Evolutionary conservation across 2,888 invertebrate species (phyloP).

Genomic region (Melanophora roralis): DNA sequence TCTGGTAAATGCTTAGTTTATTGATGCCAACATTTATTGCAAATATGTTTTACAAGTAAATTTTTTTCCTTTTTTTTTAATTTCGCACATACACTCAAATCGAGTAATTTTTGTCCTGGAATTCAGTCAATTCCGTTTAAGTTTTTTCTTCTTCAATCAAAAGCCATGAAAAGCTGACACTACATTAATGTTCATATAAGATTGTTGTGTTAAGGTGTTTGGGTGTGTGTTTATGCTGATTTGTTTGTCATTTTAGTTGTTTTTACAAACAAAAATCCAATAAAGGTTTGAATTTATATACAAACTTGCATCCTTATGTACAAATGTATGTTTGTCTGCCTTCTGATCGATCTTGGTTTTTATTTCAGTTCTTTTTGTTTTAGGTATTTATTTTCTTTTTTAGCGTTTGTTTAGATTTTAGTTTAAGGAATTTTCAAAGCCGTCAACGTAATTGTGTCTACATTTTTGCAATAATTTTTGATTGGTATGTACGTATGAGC

Average conservation of each 20-base stretch:
- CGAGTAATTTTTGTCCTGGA: slow-evolving; percentile 45
- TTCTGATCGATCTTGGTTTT: slow-evolving; percentile 48
- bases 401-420: slow-evolving; percentile 45
- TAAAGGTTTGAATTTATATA: not conserved
- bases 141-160: slow-evolving; percentile 18
- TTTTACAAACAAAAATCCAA: not conserved
- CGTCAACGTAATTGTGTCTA: slow-evolving; percentile 59
- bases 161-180: slow-evolving; percentile 48
- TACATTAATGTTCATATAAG: slow-evolving; percentile 42
- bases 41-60: slow-evolving; percentile 38
- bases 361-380: slow-evolving; percentile 25
- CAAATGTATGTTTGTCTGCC: not conserved
- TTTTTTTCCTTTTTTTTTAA: slow-evolving; percentile 4
- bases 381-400: not conserved
- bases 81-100: not conserved
- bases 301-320: not conserved
- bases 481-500: slow-evolving; percentile 45
- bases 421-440: slow-evolving; percentile 50
- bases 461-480: slow-evolving; percentile 54
- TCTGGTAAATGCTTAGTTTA: slow-evolving; percentile 36
- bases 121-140: slow-evolving; percentile 53
- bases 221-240: slow-evolving; percentile 23
- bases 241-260: slow-evolving; percentile 23
- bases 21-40: slow-evolving; percentile 44
- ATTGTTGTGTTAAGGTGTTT: not conserved